Conservation (phyloP, 2,888 invertebrate species). For the Cryptops parisi region DNA sequence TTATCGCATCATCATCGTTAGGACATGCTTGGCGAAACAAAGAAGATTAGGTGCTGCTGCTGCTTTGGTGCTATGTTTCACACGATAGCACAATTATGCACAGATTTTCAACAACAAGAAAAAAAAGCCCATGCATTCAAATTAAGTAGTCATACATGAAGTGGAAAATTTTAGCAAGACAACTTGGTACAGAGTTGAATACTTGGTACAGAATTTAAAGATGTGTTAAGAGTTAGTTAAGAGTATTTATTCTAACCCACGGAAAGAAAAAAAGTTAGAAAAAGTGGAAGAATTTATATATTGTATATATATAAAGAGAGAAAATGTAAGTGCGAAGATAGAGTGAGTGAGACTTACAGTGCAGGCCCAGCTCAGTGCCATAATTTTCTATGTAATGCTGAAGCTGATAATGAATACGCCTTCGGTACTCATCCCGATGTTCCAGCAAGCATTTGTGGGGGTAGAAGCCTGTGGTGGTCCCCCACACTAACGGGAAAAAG, state of each 20-base stretch:
- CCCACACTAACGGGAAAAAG: slow-evolving; percentile 15
- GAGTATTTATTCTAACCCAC: not conserved
- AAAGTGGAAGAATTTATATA: not conserved
- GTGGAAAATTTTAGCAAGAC: too few relatives aligned
- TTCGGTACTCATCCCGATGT: slow-evolving; percentile 2
- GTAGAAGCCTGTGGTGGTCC: slow-evolving; percentile 19
- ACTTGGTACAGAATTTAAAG: too few relatives aligned
- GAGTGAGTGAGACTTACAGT: not conserved
- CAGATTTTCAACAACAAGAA: too few relatives aligned
- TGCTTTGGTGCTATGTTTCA: too few relatives aligned
- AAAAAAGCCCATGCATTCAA: too few relatives aligned
- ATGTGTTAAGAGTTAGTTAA: too few relatives aligned
- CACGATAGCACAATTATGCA: too few relatives aligned
- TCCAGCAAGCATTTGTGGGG: not conserved
- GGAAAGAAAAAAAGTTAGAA: not conserved
- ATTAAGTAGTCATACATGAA: too few relatives aligned
- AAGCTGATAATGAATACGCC: slow-evolving; percentile 3
- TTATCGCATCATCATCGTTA: too few relatives aligned
- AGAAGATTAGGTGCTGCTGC: too few relatives aligned
- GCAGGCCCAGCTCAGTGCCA: slow-evolving; percentile 4
- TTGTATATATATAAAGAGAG: not conserved
- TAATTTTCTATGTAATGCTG: slow-evolving; percentile 1
- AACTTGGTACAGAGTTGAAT: too few relatives aligned
- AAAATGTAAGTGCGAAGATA: not conserved
- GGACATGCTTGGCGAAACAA: too few relatives aligned